phyloP scores from a whole-genome alignment of 2,113 vertebrate genomes.

The Alouatta palliata region DNA sequence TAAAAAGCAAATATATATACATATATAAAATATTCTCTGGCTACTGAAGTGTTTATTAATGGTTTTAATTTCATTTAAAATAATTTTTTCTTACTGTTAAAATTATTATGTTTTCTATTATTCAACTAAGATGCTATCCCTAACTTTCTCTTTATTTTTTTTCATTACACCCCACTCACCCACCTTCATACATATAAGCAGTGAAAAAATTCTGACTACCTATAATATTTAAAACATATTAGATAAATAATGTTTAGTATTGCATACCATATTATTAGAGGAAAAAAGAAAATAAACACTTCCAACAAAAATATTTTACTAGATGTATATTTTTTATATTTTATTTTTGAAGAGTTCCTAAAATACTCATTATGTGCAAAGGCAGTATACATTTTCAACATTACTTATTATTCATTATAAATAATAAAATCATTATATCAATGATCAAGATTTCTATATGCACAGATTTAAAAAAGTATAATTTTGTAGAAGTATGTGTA shows the following conservation, averaged over 20 bases:
- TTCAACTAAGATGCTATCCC: background rate
- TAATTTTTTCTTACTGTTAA: background rate
- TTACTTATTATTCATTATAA: constrained; percentile 14
- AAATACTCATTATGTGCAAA: background rate
- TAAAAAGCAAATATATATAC: background rate
- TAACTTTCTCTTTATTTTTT: background rate
- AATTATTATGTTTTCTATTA: constrained; percentile 11
- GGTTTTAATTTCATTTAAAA: constrained; percentile 35
- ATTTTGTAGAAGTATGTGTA: background rate
- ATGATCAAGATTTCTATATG: background rate
- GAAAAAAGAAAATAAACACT: background rate
- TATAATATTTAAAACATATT: constrained; percentile 43
- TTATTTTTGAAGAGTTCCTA: constrained; percentile 59
- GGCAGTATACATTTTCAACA: constrained; percentile 6
- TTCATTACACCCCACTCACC: background rate
- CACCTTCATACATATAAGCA: background rate
- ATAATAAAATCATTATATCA: constrained; percentile 34
- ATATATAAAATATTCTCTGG: background rate
- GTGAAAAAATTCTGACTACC: constrained; percentile 57
- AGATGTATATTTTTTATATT: background rate
- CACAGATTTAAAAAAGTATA: background rate
- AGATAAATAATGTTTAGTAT: constrained; percentile 38
- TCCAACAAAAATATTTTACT: background rate
- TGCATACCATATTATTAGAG: background rate
- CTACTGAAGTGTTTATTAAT: background rate